phyloP scores from a whole-genome alignment of 2,113 vertebrate species.

The Eudyptes chrysolophus region DNA sequence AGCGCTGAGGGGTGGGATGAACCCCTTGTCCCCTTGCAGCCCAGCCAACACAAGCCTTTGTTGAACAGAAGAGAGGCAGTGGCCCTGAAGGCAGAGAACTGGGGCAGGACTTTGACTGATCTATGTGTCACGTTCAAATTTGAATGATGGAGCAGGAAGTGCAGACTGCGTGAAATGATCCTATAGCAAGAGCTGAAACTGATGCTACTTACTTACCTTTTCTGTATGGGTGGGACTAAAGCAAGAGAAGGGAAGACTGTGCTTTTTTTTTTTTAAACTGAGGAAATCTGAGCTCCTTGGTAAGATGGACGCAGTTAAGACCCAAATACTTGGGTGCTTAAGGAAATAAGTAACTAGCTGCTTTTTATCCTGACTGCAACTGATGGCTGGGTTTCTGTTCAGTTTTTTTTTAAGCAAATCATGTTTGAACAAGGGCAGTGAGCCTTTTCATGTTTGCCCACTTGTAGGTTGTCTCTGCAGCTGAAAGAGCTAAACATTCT shows the following conservation, averaged over 20 bases:
- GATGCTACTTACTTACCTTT: not conserved
- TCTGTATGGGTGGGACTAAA: not conserved
- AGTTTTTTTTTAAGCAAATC: not conserved
- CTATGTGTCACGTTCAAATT: not conserved
- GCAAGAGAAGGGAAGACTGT: not conserved
- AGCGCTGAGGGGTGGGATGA: not conserved
- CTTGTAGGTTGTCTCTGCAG: not conserved
- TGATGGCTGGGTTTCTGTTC: fast-evolving
- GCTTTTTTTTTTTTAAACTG: not conserved
- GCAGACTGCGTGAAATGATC: not conserved
- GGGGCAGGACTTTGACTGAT: not conserved
- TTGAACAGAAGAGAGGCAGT: not conserved
- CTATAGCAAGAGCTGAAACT: not conserved
- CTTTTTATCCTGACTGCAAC: not conserved
- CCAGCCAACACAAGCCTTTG: not conserved
- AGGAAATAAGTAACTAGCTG: not conserved
- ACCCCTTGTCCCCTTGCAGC: not conserved
- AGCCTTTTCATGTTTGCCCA: not conserved
- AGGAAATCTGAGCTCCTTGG: not conserved
- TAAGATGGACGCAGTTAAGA: not conserved
- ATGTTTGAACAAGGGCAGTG: not conserved
- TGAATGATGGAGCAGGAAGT: not conserved
- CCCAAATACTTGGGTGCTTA: not conserved
- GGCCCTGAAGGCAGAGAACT: not conserved
- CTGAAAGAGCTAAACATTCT: not conserved